These are phyloP conservation scores for Lepidiolamprologus cunningtoni DNA, from an alignment of 2,113 vertebrate species.

Conservation along the genomic window DNA sequence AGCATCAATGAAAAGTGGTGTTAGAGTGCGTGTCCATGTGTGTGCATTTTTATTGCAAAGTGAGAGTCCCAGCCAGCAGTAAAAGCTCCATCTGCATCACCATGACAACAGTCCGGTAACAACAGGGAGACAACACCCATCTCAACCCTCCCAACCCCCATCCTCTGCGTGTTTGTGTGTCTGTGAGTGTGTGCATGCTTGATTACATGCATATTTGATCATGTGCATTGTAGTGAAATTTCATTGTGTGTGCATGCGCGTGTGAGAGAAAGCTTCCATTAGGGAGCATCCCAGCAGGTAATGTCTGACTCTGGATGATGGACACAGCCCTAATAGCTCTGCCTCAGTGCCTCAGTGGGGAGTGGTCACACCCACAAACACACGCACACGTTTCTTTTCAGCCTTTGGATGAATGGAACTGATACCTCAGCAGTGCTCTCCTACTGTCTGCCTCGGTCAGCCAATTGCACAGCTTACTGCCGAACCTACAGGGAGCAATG, in stretches of 20 bases:
- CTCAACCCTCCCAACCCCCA: slow-evolving; percentile 62
- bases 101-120: slow-evolving; percentile 70
- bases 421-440: slow-evolving; percentile 77
- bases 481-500: slow-evolving; percentile 79
- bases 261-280: slow-evolving; percentile 12
- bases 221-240: slow-evolving; percentile 33
- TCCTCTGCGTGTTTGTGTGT: slow-evolving; percentile 23
- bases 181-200: slow-evolving; percentile 11
- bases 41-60: neutral
- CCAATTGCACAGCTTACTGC: slow-evolving; percentile 75
- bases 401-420: slow-evolving; percentile 85
- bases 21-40: neutral
- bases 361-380: slow-evolving; percentile 18
- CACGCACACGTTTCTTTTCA: neutral
- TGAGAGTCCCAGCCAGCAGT: slow-evolving; percentile 43
- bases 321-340: slow-evolving; percentile 34
- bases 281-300: slow-evolving; percentile 49
- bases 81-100: slow-evolving; percentile 62
- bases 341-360: slow-evolving; percentile 10
- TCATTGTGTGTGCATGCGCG: neutral
- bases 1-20: neutral
- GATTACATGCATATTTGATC: slow-evolving; percentile 50
- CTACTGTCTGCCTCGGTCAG: slow-evolving; percentile 72
- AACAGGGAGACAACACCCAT: slow-evolving; percentile 66
- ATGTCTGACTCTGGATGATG: slow-evolving; percentile 35